Evolutionary conservation across 64 coral and sea anemone species (phyloP), one percentile per base, ranked within the genome.

Genomic region (Pocillopora damicornis): DNA sequence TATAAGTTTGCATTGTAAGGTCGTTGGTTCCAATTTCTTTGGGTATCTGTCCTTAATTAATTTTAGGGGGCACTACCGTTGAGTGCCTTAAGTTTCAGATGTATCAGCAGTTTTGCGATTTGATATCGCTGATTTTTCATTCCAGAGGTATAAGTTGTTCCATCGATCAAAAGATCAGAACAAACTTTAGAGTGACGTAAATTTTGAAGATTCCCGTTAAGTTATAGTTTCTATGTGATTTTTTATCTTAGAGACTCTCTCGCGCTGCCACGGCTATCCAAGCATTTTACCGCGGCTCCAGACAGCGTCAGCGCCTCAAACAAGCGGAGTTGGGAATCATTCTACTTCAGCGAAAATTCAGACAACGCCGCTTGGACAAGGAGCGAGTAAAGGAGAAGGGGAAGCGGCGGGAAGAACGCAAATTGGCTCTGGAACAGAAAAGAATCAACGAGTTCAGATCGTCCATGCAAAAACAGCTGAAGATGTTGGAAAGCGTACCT

Each of bases 401-500:
- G 30, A 90, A 69, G 63, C 69, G 89, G 4, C 67, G 71, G 1
- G 66, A 76, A 11, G 78, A 90, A 14, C 81, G n/a, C 11, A 89
- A 89, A 79, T 75, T 90, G 22, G 76, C 75, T 42, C 20, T 84
- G 1, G 94, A 96, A 26, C 83, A 92, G 68, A 90, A 87, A 89
- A 87, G 81, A 86, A 90, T 96, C 75, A 78, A 84, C 30, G 89
- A 91, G 63, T 87, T 96, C 45, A 78, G 94, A 63, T 96, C 87
- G 3, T 90, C 94, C 12, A 93, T 96, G 91, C 86, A 77, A 56
- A 96, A 96, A 59, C 91, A 96, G 88, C 13, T 96, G 10, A 92
- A 96, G 82, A 89, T 96, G 90, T 66, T 96, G 42, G 94, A 96
- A 36, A 87, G 60, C 76, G 88, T 96, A 5, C 94, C 94, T 1